Conservation (phyloP, 2,888 invertebrate genomes). For the Epinotia brunnichana region DNA sequence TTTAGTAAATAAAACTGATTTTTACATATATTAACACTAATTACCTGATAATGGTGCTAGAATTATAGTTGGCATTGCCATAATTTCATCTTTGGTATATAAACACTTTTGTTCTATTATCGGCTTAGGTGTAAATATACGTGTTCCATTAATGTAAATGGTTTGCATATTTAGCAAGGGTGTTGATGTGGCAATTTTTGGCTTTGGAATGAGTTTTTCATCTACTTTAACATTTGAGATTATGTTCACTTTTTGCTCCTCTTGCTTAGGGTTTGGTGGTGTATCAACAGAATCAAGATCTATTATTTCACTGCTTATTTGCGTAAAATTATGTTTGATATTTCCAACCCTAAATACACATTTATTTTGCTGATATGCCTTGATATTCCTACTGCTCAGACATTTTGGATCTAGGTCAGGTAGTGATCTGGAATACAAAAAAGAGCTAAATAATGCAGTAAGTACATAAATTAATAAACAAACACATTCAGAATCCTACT, state of each 20-base stretch:
- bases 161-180: constrained; percentile 69
- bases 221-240: constrained; percentile 74
- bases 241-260: constrained; percentile 70
- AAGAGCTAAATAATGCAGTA: not conserved
- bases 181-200: constrained; percentile 64
- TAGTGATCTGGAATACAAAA: constrained; percentile 53
- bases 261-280: constrained; percentile 54
- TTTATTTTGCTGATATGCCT: constrained; percentile 48
- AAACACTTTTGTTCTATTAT: constrained; percentile 49
- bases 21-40: constrained; percentile 9
- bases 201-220: constrained; percentile 52
- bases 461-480: not conserved
- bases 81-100: constrained; percentile 76
- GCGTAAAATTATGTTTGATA: constrained; percentile 43
- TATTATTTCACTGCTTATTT: constrained; percentile 39
- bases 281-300: constrained; percentile 43
- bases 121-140: constrained; percentile 62
- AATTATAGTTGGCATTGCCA: constrained; percentile 82
- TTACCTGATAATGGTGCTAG: constrained; percentile 73
- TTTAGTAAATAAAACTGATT: too few relatives aligned
- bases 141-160: constrained; percentile 73
- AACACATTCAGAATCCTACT: constrained; percentile 49
- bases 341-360: constrained; percentile 50
- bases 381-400: constrained; percentile 46
- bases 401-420: constrained; percentile 51